Percentiles rank a stretch among this genome's conserved stretches.
Conservation (phyloP, 2,113 vertebrate species). For the Dasyprocta punctata region DNA sequence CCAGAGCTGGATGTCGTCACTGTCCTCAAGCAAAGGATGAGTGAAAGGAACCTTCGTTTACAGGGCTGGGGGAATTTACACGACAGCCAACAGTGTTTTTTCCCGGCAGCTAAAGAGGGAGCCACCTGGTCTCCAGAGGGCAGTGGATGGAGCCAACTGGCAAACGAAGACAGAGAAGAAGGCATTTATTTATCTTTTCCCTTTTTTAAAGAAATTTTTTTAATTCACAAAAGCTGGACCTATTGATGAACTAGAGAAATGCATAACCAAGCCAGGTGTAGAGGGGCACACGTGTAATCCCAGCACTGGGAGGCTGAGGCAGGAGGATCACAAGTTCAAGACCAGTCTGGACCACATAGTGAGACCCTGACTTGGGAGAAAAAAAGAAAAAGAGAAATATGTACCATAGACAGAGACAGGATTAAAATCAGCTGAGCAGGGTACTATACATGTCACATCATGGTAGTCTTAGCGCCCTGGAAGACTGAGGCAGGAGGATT, state of each 20-base stretch:
- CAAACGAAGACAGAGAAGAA: neutral
- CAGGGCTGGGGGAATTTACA: neutral
- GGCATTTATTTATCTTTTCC: neutral
- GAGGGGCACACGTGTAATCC: neutral
- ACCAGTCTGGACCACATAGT: neutral
- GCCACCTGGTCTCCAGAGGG: neutral
- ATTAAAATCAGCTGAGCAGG: neutral
- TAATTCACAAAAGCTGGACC: neutral
- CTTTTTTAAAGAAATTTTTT: neutral
- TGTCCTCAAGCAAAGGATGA: neutral
- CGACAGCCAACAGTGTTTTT: neutral
- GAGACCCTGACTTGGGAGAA: neutral
- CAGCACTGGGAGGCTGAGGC: neutral
- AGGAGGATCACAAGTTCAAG: neutral
- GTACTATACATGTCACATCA: neutral
- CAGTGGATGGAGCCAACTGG: neutral
- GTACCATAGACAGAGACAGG: neutral
- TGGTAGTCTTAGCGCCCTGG: neutral
- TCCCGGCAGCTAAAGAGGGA: neutral
- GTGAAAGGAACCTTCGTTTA: neutral
- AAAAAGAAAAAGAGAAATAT: neutral
- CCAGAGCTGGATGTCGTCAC: neutral
- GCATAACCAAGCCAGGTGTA: neutral
- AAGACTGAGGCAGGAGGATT: neutral
- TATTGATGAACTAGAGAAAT: neutral